Percentiles rank a stretch among this genome's conserved stretches.
These are phyloP conservation scores for Macrotus californicus DNA, from an alignment of 2,113 vertebrate species.

Conservation along the genomic window DNA sequence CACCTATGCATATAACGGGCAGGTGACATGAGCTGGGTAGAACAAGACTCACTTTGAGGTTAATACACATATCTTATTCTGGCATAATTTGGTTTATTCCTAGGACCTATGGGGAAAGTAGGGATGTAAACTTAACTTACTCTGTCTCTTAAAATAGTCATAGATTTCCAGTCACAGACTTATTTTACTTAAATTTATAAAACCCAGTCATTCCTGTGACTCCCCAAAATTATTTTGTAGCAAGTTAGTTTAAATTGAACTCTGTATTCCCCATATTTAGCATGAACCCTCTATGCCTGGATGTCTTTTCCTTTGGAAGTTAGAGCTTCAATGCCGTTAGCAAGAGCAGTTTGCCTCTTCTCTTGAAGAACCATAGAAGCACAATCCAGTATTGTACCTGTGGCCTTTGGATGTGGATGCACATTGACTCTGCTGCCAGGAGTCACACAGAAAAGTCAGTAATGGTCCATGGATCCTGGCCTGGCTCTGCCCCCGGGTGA, in stretches of 20 bases:
- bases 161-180: background rate
- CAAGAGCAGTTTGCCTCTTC: background rate
- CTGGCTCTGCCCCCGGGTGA: background rate
- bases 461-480: background rate
- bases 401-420: constrained; percentile 23
- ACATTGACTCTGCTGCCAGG: background rate
- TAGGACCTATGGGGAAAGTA: background rate
- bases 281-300: background rate
- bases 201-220: background rate
- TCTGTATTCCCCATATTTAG: background rate
- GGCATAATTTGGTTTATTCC: background rate
- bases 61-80: background rate
- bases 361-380: background rate
- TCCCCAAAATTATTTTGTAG: background rate
- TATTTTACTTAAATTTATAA: background rate
- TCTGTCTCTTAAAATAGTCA: background rate
- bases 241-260: background rate
- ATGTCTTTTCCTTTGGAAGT: background rate
- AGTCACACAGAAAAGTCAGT: constrained; percentile 16
- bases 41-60: background rate
- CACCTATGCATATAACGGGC: background rate
- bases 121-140: background rate
- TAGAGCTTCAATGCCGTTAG: background rate
- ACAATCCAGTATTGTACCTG: background rate
- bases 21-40: background rate